Evolutionary conservation across 2,113 vertebrate genomes (phyloP), one percentile per base, ranked within the genome.

Genomic region (Hypocryptadius cinnamomeus): DNA sequence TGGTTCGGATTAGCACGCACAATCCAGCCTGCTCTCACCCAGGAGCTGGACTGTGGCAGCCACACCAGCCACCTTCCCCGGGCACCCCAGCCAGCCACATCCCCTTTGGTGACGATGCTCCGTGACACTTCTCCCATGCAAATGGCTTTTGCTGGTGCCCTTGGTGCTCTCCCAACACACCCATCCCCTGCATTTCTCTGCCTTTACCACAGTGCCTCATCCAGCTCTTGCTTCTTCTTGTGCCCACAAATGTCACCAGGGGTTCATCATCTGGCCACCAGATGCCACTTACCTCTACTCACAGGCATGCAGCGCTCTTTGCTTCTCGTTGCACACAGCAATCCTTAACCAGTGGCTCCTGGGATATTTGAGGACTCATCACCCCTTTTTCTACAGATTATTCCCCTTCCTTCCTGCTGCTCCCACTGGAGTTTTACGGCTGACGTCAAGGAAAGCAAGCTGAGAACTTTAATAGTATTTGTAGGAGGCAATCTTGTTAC

Each of bases 371-470:
- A 27, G 47, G 59, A 79, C 27, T 8, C 13, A 8, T 21, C 54
- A 63, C 23, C 14, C 39, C 16, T 57, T 64, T 70, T 79, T 53
- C 39, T 71, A 9, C 18, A 81, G 40, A 17, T 69, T 86, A 61
- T 76, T 91, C 84, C 44, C 51, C 27, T 60, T 89, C 39, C 84
- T 77, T 39, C 31, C 31, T 54, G 59, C 53, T 2, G 51, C 31
- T 95, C 64, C 79, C 79, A 24, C 33, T 48, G 79, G 86, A 72
- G 59, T 94, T 91, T 94, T 79, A 70, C 0, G 2, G 27, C 73
- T 96, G 92, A 96, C 64, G 68, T 96, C 95, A 97, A 92, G 79
- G 50, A 74, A 76, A 79, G 45, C 54, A 56, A 90, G 89, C 68
- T 7, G 5, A 91, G 85, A 44, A 56, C 72, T 90, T 85, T 96